Evolutionary conservation across 2,113 vertebrate genomes (phyloP).

Genomic region (Cercocebus atys): DNA sequence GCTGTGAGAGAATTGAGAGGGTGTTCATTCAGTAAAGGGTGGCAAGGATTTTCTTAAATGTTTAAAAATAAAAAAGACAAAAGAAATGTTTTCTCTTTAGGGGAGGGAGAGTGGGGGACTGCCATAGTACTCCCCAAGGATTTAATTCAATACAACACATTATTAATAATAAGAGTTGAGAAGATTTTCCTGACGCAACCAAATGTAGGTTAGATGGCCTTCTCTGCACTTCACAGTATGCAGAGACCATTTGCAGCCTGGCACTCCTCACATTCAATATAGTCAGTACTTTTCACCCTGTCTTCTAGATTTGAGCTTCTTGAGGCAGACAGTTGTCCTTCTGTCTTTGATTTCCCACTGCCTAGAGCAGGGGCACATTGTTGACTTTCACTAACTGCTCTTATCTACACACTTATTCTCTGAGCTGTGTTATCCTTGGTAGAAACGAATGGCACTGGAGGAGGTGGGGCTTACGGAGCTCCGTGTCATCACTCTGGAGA

Average conservation of each 20-base stretch:
- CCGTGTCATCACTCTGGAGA: neutral
- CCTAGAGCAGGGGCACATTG: neutral
- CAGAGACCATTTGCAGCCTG: neutral
- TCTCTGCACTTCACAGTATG: rapidly evolving
- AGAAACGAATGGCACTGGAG: neutral
- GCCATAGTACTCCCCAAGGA: neutral
- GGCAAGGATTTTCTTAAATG: neutral
- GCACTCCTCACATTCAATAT: rapidly evolving
- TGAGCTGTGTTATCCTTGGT: neutral
- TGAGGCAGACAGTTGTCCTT: neutral
- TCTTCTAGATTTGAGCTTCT: neutral
- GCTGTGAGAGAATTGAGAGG: neutral
- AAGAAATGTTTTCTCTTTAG: neutral
- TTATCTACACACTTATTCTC: neutral
- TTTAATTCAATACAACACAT: neutral
- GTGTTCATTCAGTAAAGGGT: neutral
- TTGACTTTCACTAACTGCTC: neutral
- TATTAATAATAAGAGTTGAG: neutral
- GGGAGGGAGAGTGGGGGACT: neutral
- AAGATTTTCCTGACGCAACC: neutral
- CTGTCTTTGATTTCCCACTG: neutral
- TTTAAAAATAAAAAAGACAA: neutral
- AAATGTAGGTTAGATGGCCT: neutral
- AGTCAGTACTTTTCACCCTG: neutral
- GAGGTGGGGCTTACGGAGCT: neutral